Evolutionary conservation across 2,888 invertebrate genomes (phyloP), one percentile per base, ranked within the genome.

Genomic region (Drosophila setosimentum): DNA sequence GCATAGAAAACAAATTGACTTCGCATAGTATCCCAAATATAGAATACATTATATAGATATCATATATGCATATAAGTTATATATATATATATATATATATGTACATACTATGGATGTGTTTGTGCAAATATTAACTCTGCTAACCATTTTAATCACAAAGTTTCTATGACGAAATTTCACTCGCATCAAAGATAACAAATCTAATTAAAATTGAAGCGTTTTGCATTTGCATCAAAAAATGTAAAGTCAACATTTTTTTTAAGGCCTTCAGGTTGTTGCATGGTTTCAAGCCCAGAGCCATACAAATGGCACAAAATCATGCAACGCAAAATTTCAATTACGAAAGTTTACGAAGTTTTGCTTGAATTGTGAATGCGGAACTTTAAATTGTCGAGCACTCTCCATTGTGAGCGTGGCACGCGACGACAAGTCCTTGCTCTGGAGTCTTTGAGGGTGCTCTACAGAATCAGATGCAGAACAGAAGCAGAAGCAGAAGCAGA

Each of bases 301-400:
- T 5, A 1, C n/a, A 40, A n/a, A 40, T 10, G 5, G 21, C 45
- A 8, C 49, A 24, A 48, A 65, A 77, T 62, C 69, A 66, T 50
- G 78, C 79, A 71, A 61, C 37, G 55, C 35, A 58, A 64, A 76
- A 67, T 75, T 78, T 61, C 77, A 75, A 75, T 75, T 79, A 54
- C 40, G n/a, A 77, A 54, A 51, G 71, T 62, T 33, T 32, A 18
- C 21, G 21, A 1, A 42, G 21, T 40, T 30, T 54, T 27, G 51
- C 42, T 16, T 32, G 65, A 72, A 42, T 61, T 40, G 58, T 51
- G 51, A 65, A 58, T 66, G 51, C 33, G 21, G 37, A 57, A 68
- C 50, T 71, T 69, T 33, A 70, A 72, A 59, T 48, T 53, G 70
- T 27, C 32, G 35, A 63, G 58, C 71, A 65, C 21, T 65, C 24